Conservation (phyloP, 2,888 invertebrate species). For the Mesopsocus fuscifrons region DNA sequence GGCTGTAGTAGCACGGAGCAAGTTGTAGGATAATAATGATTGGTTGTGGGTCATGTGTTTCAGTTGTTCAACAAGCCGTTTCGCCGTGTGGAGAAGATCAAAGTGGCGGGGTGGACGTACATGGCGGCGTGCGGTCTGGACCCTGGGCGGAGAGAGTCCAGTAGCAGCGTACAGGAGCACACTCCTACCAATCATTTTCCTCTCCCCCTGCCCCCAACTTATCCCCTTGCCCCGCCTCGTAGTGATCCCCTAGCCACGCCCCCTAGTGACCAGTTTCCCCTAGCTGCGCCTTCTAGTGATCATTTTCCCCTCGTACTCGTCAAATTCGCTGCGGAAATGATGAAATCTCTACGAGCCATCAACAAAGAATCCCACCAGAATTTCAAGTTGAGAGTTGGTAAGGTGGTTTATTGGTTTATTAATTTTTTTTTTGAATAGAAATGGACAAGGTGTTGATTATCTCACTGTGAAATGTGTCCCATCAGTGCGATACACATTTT, state of each 20-base stretch:
- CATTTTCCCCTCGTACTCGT: conserved; percentile 38
- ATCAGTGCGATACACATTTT: too few relatives aligned
- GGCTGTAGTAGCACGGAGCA: neutral
- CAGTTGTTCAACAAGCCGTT: neutral
- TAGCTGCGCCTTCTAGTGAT: conserved; percentile 20
- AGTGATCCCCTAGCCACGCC: too few relatives aligned
- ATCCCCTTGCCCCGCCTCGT: too few relatives aligned
- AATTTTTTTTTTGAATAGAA: too few relatives aligned
- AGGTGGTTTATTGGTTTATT: too few relatives aligned
- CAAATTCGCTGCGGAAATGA: conserved; percentile 54
- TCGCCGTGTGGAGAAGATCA: conserved; percentile 76
- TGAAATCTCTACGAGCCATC: conserved; percentile 38
- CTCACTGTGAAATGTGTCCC: too few relatives aligned
- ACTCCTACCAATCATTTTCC: too few relatives aligned
- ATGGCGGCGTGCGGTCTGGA: conserved; percentile 93
- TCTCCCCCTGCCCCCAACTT: too few relatives aligned
- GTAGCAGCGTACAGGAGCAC: conserved; percentile 24
- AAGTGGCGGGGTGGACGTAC: conserved; percentile 90
- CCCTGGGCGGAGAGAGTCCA: conserved; percentile 43
- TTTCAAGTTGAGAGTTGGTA: conserved; percentile 54
- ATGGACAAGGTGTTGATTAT: too few relatives aligned
- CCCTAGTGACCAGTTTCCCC: too few relatives aligned
- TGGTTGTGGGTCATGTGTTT: neutral
- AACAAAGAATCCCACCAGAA: conserved; percentile 37
- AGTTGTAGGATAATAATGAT: neutral